Conservation (phyloP, 2,113 vertebrate species). For the Upupa epops region DNA sequence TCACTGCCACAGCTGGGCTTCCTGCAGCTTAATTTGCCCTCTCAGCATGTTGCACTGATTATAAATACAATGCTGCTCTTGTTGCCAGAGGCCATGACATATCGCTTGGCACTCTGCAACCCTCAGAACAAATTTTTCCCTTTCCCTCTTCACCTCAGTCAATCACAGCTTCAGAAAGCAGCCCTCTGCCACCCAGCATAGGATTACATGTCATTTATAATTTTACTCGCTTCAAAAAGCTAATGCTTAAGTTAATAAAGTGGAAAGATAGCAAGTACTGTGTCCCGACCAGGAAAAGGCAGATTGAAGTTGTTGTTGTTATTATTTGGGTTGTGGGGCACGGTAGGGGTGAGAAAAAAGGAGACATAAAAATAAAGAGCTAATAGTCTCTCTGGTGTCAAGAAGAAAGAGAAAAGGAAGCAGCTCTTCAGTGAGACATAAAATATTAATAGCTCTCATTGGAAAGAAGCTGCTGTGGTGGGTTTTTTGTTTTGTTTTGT, state of each 20-base stretch:
- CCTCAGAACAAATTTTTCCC: slow-evolving; percentile 44
- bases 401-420: slow-evolving; percentile 25
- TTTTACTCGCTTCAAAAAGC: slow-evolving; percentile 61
- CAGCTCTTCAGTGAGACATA: background rate
- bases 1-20: slow-evolving; percentile 54
- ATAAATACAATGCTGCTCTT: slow-evolving; percentile 50
- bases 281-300: slow-evolving; percentile 16
- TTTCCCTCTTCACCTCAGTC: slow-evolving; percentile 58
- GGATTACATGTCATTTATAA: slow-evolving; percentile 57
- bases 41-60: slow-evolving; percentile 51
- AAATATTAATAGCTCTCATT: background rate
- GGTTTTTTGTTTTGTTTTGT: background rate
- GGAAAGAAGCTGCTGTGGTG: background rate
- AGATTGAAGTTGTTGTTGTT: slow-evolving; percentile 35
- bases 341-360: slow-evolving; percentile 4
- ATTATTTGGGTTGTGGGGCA: slow-evolving; percentile 51
- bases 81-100: slow-evolving; percentile 50
- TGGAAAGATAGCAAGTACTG: slow-evolving; percentile 33
- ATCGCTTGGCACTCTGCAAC: slow-evolving; percentile 27
- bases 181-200: slow-evolving; percentile 41
- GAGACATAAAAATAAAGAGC: slow-evolving; percentile 36
- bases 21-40: slow-evolving; percentile 57
- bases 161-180: slow-evolving; percentile 11
- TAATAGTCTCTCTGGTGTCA: slow-evolving; percentile 25
- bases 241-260: slow-evolving; percentile 68